Conservation (phyloP, 1,140 invertebrate species). For the Coenobita brevimanus region DNA sequence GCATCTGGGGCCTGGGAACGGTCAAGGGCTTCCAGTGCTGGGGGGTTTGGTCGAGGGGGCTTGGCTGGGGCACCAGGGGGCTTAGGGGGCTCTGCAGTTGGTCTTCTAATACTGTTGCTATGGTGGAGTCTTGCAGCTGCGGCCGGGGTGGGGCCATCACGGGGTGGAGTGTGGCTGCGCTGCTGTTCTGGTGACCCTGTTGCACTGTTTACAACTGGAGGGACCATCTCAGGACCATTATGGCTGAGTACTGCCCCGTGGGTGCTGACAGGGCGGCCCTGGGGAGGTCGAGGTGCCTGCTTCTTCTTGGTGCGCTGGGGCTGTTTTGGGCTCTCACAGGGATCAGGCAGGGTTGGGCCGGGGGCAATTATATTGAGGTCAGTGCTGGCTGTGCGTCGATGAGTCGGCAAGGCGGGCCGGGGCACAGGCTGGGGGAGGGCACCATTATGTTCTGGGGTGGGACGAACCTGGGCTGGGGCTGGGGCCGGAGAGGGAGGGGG, state of each 20-base stretch:
- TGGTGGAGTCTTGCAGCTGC: slow-evolving; percentile 47
- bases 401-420: slow-evolving; percentile 4
- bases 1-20: no score
- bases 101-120: slow-evolving; percentile 50
- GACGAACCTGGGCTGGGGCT: slow-evolving; percentile 7
- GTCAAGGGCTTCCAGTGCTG: neutral
- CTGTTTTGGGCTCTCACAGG: slow-evolving; percentile 56
- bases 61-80: slow-evolving; percentile 28
- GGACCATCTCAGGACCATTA: neutral
- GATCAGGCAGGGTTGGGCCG: neutral
- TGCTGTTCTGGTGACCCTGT: slow-evolving; percentile 40
- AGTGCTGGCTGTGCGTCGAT: slow-evolving; percentile 50
- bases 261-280: slow-evolving; percentile 24
- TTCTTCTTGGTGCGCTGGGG: slow-evolving; percentile 53
- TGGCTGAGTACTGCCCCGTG: slow-evolving; percentile 12
- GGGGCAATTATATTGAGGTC: neutral
- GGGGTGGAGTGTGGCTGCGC: slow-evolving; percentile 27
- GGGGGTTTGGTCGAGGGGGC: slow-evolving; percentile 46
- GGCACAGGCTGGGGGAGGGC: neutral
- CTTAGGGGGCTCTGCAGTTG: slow-evolving; percentile 53
- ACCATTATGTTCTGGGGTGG: slow-evolving; percentile 32
- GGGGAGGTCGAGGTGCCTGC: slow-evolving; percentile 36
- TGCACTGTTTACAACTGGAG: slow-evolving; percentile 4
- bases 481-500: slow-evolving; percentile 42
- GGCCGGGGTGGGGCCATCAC: slow-evolving; percentile 19